Percentiles rank a stretch among this genome's conserved stretches.
Conservation (phyloP, 2,888 invertebrate genomes). For the Agrotis exclamationis region DNA sequence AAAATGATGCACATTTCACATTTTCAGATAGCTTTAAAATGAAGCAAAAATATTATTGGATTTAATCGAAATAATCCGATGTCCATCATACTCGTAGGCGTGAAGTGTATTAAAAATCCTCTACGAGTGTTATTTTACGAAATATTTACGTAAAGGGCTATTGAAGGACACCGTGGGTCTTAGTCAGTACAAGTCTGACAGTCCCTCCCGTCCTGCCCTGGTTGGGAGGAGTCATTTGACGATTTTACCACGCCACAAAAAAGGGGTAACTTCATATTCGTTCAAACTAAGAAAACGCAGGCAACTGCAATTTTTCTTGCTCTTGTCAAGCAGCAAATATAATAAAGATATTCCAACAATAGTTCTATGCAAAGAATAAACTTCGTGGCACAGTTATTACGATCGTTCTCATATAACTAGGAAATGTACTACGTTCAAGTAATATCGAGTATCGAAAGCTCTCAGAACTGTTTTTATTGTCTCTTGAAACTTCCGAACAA, state of each 20-base stretch:
- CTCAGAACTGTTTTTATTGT: slow-evolving; percentile 25
- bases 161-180: too few relatives aligned
- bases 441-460: slow-evolving; percentile 1
- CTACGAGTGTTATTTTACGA: too few relatives aligned
- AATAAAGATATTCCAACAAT: slow-evolving; percentile 19
- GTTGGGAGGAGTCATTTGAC: too few relatives aligned
- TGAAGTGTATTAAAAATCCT: not conserved
- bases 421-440: slow-evolving; percentile 14
- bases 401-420: not conserved
- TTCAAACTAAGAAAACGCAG: not conserved
- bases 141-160: too few relatives aligned
- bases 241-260: too few relatives aligned
- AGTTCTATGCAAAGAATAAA: not conserved
- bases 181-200: too few relatives aligned
- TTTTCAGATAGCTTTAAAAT: slow-evolving; percentile 11
- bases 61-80: not conserved
- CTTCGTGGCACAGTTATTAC: slow-evolving; percentile 11
- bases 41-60: not conserved
- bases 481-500: slow-evolving; percentile 22
- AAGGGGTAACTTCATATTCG: too few relatives aligned
- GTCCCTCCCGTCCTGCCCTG: too few relatives aligned
- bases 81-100: not conserved
- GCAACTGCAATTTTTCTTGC: not conserved
- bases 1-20: slow-evolving; percentile 2
- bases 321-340: not conserved